Evolutionary conservation across 2,888 invertebrate genomes (phyloP).

Genomic region (Physocephala rufipes): DNA sequence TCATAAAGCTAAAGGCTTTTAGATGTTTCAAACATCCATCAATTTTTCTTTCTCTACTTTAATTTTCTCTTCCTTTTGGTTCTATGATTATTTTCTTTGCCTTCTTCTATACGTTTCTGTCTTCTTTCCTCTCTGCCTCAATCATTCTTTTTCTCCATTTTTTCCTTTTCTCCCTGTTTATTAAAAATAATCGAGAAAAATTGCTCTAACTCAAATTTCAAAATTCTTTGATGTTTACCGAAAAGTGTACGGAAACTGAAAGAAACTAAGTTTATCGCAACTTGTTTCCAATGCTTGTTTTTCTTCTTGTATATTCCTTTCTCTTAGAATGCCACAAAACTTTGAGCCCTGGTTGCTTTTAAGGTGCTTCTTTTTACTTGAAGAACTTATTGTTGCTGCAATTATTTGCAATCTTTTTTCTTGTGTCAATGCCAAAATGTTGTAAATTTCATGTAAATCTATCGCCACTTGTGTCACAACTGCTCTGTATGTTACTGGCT

Average conservation of each 20-base stretch:
- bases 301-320: not conserved
- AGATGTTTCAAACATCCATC: too few relatives aligned
- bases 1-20: too few relatives aligned
- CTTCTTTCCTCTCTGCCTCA: not conserved
- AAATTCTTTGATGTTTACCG: not conserved
- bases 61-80: not conserved
- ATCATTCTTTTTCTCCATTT: not conserved
- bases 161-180: slow-evolving; percentile 6
- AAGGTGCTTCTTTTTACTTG: not conserved
- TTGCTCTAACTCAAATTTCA: slow-evolving; percentile 11
- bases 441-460: slow-evolving; percentile 9
- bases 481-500: not conserved
- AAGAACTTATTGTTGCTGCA: not conserved
- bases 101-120: not conserved
- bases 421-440: slow-evolving; percentile 25
- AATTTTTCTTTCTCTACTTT: too few relatives aligned
- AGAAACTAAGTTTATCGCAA: slow-evolving; percentile 2
- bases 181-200: slow-evolving; percentile 34
- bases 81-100: not conserved
- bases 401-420: slow-evolving; percentile 11
- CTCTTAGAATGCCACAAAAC: slow-evolving; percentile 21
- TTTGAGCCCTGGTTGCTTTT: not conserved
- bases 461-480: not conserved
- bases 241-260: slow-evolving; percentile 4
- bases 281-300: slow-evolving; percentile 30